Evolutionary conservation across 2,113 vertebrate genomes (phyloP), one percentile per base, ranked within the genome.

Genomic region (Campylomormyrus numenius): DNA sequence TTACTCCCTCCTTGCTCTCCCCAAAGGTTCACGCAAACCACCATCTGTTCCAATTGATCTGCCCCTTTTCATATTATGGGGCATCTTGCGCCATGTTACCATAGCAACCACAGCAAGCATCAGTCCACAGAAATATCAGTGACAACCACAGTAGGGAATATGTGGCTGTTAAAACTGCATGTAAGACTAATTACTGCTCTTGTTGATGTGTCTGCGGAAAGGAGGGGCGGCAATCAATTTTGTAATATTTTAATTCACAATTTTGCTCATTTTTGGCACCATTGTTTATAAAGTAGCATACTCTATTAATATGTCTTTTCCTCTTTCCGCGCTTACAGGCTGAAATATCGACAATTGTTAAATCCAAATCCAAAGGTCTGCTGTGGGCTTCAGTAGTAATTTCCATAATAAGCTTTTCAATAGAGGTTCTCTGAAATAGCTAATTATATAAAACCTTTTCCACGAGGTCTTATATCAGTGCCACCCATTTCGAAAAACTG

Each of bases 21-120:
- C 48, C 31, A 85, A 89, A 90, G 80, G 13, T 53, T 66, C 91
- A 84, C 85, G 53, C 87, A 84, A 70, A 87, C 52, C 90, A 89
- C 88, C 89, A 91, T 90, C 92, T 91, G 92, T 90, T 89, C 87
- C 74, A 83, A 91, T 91, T 89, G 90, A 74, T 89, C 52, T 85
- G 52, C 19, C 80, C 50, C 80, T 56, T 58, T 89, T 62, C 80
- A 89, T 85, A 58, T 84, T 89, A 84, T 52, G 27, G 92, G 91
- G 88, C 83, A 91, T 91, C 88, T 77, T 53, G 85, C 66, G 85
- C 89, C 49, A 35, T 52, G 92, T 91, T 89, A 88, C 91, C 88
- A 91, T 92, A 89, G 89, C 85, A 89, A 92, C 92, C 39, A 48
- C 88, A 88, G 49, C 85, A 85, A 91, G 89, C 62, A 89, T 89